A percentile compares a stretch with the other conserved stretches of the same genome.
Evolutionary conservation across 1,140 invertebrate species (phyloP).

Genomic region (Bicyclus anynana): DNA sequence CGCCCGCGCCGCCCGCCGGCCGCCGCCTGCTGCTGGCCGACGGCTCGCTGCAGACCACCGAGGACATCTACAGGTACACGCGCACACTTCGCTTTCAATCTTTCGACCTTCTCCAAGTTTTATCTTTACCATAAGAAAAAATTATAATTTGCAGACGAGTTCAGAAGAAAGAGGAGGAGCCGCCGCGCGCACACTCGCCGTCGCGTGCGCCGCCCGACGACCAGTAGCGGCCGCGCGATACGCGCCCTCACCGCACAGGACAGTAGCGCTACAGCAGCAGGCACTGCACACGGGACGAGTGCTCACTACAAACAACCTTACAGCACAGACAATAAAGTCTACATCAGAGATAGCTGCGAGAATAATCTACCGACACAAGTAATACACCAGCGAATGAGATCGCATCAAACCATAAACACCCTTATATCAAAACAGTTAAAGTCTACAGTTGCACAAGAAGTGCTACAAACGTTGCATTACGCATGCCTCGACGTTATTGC

Average conservation of each 20-base stretch:
- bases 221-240: slow-evolving; percentile 18
- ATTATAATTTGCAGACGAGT: slow-evolving; percentile 38
- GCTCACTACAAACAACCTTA: background rate
- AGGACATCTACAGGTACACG: slow-evolving; percentile 88
- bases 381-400: too few relatives aligned
- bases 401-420: background rate
- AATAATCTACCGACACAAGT: too few relatives aligned
- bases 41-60: slow-evolving; percentile 93
- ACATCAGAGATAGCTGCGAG: too few relatives aligned
- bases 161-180: slow-evolving; percentile 52
- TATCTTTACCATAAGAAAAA: too few relatives aligned
- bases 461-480: background rate
- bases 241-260: too few relatives aligned
- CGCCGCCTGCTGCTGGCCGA: slow-evolving; percentile 90
- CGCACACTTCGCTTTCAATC: background rate
- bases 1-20: slow-evolving; percentile 88
- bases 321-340: slow-evolving; percentile 1
- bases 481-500: too few relatives aligned
- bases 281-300: too few relatives aligned
- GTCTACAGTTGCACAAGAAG: background rate
- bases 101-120: too few relatives aligned
- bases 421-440: background rate
- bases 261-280: too few relatives aligned
- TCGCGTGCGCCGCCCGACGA: slow-evolving; percentile 23
- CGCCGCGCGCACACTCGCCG: slow-evolving; percentile 58